A percentile compares a stretch with the other conserved stretches of the same genome.
These are phyloP conservation scores for Drosophila neotestacea DNA, from an alignment of 2,888 invertebrate species.

Conservation along the genomic window DNA sequence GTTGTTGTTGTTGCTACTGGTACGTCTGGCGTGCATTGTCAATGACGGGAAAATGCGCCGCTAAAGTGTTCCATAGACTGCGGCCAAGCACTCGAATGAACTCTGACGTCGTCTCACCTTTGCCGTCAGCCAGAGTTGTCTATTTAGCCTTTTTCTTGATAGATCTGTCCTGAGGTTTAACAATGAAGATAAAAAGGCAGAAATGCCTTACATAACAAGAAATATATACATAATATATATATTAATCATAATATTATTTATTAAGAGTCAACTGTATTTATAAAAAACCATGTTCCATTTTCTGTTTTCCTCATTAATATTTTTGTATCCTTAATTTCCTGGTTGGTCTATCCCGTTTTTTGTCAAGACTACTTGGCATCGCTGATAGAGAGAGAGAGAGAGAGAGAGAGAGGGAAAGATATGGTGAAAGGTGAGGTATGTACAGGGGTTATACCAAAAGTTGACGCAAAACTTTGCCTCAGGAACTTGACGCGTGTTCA, in stretches of 20 bases:
- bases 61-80: slow-evolving; percentile 45
- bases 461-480: slow-evolving; percentile 77
- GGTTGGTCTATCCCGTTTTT: too few relatives aligned
- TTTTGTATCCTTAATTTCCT: too few relatives aligned
- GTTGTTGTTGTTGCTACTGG: slow-evolving; percentile 21
- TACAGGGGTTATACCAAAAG: slow-evolving; percentile 54
- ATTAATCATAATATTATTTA: too few relatives aligned
- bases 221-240: too few relatives aligned
- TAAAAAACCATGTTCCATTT: too few relatives aligned
- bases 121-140: slow-evolving; percentile 12
- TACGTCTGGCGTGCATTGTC: slow-evolving; percentile 64
- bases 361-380: too few relatives aligned
- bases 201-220: too few relatives aligned
- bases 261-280: too few relatives aligned
- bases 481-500: slow-evolving; percentile 81
- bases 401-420: background rate
- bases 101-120: slow-evolving; percentile 52
- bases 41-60: slow-evolving; percentile 49
- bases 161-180: too few relatives aligned
- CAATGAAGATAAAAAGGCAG: too few relatives aligned
- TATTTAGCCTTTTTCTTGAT: too few relatives aligned
- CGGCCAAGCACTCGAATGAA: slow-evolving; percentile 53
- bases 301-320: too few relatives aligned
- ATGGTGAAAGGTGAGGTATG: background rate
- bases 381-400: background rate